These are phyloP conservation scores for Mesochorus sp. DNA, from an alignment of 2,888 invertebrate genomes.

Conservation along the genomic window DNA sequence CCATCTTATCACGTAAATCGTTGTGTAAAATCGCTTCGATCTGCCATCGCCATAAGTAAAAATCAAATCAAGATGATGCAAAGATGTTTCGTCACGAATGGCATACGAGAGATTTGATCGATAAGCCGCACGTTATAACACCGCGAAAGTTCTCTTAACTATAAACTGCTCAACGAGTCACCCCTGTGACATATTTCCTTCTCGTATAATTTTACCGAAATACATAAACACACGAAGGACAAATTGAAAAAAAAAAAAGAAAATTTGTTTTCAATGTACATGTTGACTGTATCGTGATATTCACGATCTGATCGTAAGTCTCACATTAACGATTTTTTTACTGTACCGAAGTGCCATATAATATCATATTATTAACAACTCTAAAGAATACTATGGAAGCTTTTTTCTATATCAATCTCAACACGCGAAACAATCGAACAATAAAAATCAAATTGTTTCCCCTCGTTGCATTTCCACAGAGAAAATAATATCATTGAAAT, in stretches of 20 bases:
- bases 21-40: background rate
- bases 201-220: background rate
- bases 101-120: slow-evolving; percentile 27
- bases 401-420: background rate
- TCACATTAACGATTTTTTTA: slow-evolving; percentile 3
- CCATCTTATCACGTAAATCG: background rate
- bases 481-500: too few species aligned
- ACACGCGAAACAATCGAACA: background rate
- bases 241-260: slow-evolving; percentile 4
- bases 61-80: slow-evolving; percentile 19
- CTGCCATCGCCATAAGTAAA: background rate
- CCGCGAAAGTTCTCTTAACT: background rate
- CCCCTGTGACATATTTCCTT: background rate
- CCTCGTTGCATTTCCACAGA: background rate
- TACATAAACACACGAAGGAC: slow-evolving; percentile 26
- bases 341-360: background rate
- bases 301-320: background rate
- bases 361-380: background rate
- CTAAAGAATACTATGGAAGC: background rate
- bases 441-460: background rate
- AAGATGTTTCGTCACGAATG: slow-evolving; percentile 45
- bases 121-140: slow-evolving; percentile 39
- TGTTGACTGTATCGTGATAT: background rate
- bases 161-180: slow-evolving; percentile 13
- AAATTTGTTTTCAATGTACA: background rate